Evolutionary conservation across 1,140 invertebrate species (phyloP), one percentile per base, ranked within the genome.

Genomic region (Drosophila dunni): DNA sequence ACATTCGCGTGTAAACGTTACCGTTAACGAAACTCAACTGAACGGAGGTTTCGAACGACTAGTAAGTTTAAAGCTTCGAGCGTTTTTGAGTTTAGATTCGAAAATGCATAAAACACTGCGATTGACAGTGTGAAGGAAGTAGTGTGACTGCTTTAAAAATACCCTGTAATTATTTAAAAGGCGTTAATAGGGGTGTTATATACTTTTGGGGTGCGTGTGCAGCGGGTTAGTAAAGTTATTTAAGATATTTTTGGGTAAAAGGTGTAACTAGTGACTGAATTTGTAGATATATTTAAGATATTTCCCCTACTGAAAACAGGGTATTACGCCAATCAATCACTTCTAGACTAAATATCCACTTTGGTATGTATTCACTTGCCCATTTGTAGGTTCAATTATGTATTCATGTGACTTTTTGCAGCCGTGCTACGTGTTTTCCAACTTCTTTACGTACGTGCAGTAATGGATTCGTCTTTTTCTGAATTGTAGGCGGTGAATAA

Each of bases 1-100:
- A 38, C 45, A 50, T 46, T 75, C 70, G 65, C 45, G 45, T 78
- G 44, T 42, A 66, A 50, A 54, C 40, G 66, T 64, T 69, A 50
- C 60, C 40, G 66, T 64, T 69, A 64, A 69, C 76, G 63, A 85
- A 88, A 88, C 51, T 77, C 66, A 65, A 86, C 79, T 86, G 75
- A 88, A 75, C 65, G 10, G 7, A 45, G 75, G 54, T 60, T 48
- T 51, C 3, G 24, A 48, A 34, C 46, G 72, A 36, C 13, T 20
- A 24, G 36, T 63, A 48, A 62, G 68, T 83, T 86, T 75, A 77
- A 86, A 86, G 75, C 24, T 63, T 60, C 58, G 20, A 42, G 20
- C 67, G 64, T 53, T 58, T 53, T 58, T 56, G 29, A 60, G 46
- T 54, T 76, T 69, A 29, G 48, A n/a, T 65, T 64, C 9, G 13